Conservation (phyloP, 2,797 vertebrate genomes). For the Catharus ustulatus region DNA sequence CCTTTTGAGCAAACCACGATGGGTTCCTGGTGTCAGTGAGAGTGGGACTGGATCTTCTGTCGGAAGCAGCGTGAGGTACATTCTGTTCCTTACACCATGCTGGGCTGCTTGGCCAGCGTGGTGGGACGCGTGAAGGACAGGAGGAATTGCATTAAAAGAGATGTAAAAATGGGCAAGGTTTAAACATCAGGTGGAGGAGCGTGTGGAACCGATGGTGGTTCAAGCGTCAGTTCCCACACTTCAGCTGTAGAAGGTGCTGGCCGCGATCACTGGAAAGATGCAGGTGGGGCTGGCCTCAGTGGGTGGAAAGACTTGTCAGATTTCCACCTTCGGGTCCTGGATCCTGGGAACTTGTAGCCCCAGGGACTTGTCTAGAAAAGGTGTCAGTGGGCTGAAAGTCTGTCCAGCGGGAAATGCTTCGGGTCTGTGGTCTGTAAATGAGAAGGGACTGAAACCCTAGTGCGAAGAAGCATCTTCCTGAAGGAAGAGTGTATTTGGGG, state of each 20-base stretch:
- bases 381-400: background rate
- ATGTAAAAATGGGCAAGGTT: background rate
- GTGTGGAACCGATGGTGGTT: background rate
- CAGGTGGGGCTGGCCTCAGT: background rate
- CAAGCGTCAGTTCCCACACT: background rate
- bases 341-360: background rate
- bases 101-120: background rate
- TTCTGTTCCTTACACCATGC: background rate
- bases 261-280: background rate
- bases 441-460: background rate
- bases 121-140: background rate
- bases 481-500: background rate
- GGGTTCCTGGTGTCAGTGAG: background rate
- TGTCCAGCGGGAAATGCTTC: background rate
- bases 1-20: background rate
- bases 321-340: background rate
- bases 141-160: background rate
- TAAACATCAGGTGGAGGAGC: background rate
- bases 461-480: background rate
- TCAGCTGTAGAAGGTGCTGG: background rate
- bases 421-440: background rate
- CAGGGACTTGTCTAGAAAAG: background rate
- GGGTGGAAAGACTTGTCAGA: background rate
- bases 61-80: rapidly evolving
- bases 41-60: background rate